Conservation (phyloP, 2,113 vertebrate genomes). For the Crypturellus undulatus region DNA sequence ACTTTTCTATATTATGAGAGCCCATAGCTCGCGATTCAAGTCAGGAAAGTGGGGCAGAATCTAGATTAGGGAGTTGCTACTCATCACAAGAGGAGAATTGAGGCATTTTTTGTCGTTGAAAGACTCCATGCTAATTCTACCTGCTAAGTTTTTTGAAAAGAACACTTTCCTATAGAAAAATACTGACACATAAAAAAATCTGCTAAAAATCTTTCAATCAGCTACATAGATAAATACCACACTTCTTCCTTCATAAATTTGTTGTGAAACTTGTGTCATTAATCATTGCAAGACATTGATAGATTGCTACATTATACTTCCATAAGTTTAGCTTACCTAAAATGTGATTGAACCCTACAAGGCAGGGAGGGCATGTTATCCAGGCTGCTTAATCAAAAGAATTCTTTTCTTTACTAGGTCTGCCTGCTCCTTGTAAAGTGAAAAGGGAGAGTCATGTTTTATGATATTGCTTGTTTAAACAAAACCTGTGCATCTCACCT, state of each 20-base stretch:
- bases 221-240: neutral
- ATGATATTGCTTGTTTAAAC: neutral
- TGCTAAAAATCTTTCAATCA: neutral
- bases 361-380: neutral
- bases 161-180: neutral
- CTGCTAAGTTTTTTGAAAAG: neutral
- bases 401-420: neutral
- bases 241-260: neutral
- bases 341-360: neutral
- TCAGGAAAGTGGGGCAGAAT: neutral
- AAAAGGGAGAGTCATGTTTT: neutral
- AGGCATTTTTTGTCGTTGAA: neutral
- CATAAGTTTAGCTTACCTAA: neutral
- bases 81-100: neutral
- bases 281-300: neutral
- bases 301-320: neutral
- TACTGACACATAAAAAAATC: neutral
- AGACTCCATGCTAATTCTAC: neutral
- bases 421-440: neutral
- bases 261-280: neutral
- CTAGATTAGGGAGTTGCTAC: neutral
- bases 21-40: neutral
- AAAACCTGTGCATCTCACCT: neutral
- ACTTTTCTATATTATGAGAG: neutral
- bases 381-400: neutral